Percentiles rank a stretch among this genome's conserved stretches.
phyloP scores from a whole-genome alignment of 2,888 invertebrate species.

The Andrena camellia region DNA sequence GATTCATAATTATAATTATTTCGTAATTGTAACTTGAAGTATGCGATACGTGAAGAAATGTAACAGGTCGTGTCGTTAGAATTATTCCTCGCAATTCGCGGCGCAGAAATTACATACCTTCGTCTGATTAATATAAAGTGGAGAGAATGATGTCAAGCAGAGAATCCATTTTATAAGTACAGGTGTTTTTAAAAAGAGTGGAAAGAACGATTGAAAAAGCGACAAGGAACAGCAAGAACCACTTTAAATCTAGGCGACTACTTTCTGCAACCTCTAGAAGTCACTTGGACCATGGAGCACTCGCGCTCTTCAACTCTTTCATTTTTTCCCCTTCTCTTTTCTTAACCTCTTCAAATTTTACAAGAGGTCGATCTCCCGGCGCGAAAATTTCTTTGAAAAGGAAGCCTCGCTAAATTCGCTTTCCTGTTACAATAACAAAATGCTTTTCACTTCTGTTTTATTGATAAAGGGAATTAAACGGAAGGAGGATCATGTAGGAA shows the following conservation, averaged over 20 bases:
- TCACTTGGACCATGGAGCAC: constrained; percentile 11
- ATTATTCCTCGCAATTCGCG: background rate
- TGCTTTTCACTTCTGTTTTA: background rate
- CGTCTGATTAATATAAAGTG: background rate
- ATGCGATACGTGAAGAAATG: no score
- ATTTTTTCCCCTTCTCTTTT: constrained; percentile 4
- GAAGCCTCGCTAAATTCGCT: background rate
- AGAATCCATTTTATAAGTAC: background rate
- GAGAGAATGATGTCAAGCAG: background rate
- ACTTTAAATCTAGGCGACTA: constrained; percentile 20
- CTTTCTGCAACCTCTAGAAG: constrained; percentile 39
- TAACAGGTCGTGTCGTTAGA: background rate
- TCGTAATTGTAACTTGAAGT: no score
- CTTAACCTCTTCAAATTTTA: background rate
- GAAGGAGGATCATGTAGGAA: background rate
- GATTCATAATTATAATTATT: no score
- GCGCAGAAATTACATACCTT: background rate
- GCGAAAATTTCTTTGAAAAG: constrained; percentile 1
- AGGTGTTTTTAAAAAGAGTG: constrained; percentile 12
- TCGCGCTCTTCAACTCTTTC: constrained; percentile 11
- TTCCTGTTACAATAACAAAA: background rate
- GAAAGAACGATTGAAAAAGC: background rate
- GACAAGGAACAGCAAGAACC: background rate
- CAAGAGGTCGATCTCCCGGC: background rate
- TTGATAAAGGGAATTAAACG: background rate